phyloP scores from a whole-genome alignment of 2,888 invertebrate species.

The Amiota communis region DNA sequence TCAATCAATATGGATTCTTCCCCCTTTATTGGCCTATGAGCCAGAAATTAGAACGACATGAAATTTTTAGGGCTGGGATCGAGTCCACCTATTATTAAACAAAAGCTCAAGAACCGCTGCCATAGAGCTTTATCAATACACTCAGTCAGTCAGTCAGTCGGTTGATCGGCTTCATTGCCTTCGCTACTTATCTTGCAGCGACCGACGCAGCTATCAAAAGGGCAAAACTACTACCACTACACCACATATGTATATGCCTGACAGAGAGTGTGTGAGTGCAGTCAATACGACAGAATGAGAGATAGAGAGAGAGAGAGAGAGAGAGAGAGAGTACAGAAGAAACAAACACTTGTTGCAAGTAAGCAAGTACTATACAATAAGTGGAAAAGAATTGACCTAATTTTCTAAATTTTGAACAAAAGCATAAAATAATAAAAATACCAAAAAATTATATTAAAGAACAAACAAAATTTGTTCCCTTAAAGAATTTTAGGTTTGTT shows the following conservation, averaged over 20 bases:
- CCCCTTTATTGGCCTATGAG: no score
- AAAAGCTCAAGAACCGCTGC: neutral
- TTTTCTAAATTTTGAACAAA: conserved; percentile 14
- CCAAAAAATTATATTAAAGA: neutral
- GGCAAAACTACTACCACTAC: neutral
- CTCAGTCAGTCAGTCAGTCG: no score
- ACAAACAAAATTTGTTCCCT: conserved; percentile 11
- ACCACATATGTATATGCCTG: neutral
- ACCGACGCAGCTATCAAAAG: conserved; percentile 17
- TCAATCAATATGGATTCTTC: no score
- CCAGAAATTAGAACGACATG: no score
- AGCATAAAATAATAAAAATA: conserved; percentile 25
- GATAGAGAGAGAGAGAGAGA: neutral
- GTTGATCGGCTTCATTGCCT: neutral
- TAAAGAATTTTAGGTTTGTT: neutral
- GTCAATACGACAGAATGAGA: neutral
- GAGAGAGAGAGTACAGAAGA: neutral
- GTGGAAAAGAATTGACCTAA: conserved; percentile 10
- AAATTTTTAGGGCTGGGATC: no score
- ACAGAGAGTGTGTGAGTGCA: neutral
- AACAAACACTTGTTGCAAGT: conserved; percentile 29
- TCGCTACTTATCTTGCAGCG: conserved; percentile 27
- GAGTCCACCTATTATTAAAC: neutral
- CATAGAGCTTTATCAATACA: conserved; percentile 22
- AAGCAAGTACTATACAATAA: neutral